phyloP scores from a whole-genome alignment of 1,140 invertebrate genomes.

The Cheumatopsyche charites region DNA sequence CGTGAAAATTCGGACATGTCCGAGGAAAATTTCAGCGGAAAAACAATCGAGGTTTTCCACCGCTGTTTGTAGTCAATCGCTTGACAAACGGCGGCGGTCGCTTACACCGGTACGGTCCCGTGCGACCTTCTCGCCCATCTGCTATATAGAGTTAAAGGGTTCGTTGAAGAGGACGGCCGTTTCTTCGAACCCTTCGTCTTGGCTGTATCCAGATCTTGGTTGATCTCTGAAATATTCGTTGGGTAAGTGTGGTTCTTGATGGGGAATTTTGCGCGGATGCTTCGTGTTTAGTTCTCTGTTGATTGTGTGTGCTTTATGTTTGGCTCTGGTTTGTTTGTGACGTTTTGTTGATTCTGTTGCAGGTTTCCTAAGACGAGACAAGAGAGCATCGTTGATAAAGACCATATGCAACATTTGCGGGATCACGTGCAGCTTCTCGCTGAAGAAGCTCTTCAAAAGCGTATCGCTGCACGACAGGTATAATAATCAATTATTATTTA shows the following conservation, averaged over 20 bases:
- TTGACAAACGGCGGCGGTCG: conserved; percentile 30
- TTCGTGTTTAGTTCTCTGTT: no score
- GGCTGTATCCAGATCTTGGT: not conserved
- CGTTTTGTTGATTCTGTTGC: not conserved
- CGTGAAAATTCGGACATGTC: no score
- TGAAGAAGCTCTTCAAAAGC: conserved; percentile 65
- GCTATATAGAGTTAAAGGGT: conserved; percentile 34
- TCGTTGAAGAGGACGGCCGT: conserved; percentile 49
- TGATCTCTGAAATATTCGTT: not conserved
- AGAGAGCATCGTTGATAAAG: conserved; percentile 64
- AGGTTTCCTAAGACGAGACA: conserved; percentile 61
- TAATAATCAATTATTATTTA: no score
- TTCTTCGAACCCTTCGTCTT: conserved; percentile 46
- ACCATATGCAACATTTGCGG: conserved; percentile 70
- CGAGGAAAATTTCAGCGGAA: no score
- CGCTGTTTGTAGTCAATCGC: conserved; percentile 30
- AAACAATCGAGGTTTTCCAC: not conserved
- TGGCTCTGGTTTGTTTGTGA: not conserved
- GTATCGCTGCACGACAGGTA: conserved; percentile 67
- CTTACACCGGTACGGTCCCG: conserved; percentile 24
- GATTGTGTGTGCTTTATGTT: no score
- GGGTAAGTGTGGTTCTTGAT: not conserved
- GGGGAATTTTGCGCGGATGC: not conserved
- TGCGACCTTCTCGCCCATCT: conserved; percentile 35
- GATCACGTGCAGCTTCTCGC: conserved; percentile 66